Percentiles rank a stretch among this genome's conserved stretches.
Evolutionary conservation across 2,888 invertebrate genomes (phyloP).

Genomic region (Ctenicera cuprea): DNA sequence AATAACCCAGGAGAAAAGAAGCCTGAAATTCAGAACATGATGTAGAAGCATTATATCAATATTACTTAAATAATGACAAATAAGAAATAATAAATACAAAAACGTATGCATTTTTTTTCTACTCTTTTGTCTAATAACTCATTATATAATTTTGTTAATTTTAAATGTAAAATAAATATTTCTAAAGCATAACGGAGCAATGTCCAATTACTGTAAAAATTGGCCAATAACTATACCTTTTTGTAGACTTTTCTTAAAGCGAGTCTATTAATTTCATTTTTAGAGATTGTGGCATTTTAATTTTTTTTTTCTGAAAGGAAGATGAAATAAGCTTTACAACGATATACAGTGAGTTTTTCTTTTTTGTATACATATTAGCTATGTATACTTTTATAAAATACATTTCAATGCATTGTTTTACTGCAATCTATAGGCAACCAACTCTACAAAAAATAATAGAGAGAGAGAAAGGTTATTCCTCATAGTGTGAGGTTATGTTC

Average conservation of each 20-base stretch:
- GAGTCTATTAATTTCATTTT: neutral
- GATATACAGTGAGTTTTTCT: no score
- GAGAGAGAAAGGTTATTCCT: no score
- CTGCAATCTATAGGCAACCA: no score
- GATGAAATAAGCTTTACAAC: neutral
- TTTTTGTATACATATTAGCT: no score
- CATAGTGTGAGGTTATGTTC: no score
- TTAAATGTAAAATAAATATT: neutral
- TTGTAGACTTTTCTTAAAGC: neutral
- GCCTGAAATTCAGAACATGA: neutral
- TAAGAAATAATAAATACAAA: neutral
- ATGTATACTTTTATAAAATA: no score
- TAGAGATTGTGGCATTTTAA: neutral
- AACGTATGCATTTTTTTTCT: neutral
- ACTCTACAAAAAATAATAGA: no score
- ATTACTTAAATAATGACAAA: conserved; percentile 3
- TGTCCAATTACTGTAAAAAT: neutral
- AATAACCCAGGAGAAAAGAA: neutral
- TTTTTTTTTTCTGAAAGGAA: conserved; percentile 3
- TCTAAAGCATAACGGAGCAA: neutral
- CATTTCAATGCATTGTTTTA: no score
- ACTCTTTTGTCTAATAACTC: neutral
- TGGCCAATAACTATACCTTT: conserved; percentile 11
- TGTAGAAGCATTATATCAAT: conserved; percentile 1
- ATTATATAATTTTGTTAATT: neutral